Evolutionary conservation across 1,140 invertebrate genomes (phyloP).

Genomic region (Riptortus pedestris): DNA sequence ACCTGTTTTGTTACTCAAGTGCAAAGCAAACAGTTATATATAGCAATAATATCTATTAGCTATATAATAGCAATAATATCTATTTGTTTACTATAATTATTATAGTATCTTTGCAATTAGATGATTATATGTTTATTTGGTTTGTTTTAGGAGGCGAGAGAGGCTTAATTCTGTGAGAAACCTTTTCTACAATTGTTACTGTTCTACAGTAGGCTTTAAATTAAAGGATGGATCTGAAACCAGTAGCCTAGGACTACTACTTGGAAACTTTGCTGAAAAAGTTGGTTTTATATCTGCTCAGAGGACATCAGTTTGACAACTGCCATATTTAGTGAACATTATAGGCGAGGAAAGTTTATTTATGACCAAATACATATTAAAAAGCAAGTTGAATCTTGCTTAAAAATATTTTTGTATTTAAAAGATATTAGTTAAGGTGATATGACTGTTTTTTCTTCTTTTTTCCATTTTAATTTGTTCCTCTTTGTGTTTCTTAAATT

Average conservation of each 20-base stretch:
- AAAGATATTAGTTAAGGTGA: background rate
- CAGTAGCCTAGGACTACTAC: constrained; percentile 40
- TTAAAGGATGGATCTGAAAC: constrained; percentile 44
- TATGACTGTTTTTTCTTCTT: background rate
- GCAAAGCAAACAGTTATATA: no score
- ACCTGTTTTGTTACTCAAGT: no score
- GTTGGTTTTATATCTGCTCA: constrained; percentile 43
- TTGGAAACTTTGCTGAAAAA: constrained; percentile 49
- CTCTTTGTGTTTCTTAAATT: no score
- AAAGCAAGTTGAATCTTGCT: no score
- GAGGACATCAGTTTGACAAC: constrained; percentile 39
- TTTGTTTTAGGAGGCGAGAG: constrained; percentile 41
- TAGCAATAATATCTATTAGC: no score
- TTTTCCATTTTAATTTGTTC: background rate
- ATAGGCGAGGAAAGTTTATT: background rate
- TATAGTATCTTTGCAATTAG: no score
- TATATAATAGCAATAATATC: no score
- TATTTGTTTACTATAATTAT: no score
- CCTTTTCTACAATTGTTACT: constrained; percentile 45
- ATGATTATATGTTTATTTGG: no score
- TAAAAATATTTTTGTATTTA: constrained; percentile 2
- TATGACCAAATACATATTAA: background rate
- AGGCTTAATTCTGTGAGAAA: constrained; percentile 45
- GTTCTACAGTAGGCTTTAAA: constrained; percentile 43
- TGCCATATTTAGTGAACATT: constrained; percentile 14